Conservation (phyloP, 2,797 vertebrate genomes). For the Lates japonicus region DNA sequence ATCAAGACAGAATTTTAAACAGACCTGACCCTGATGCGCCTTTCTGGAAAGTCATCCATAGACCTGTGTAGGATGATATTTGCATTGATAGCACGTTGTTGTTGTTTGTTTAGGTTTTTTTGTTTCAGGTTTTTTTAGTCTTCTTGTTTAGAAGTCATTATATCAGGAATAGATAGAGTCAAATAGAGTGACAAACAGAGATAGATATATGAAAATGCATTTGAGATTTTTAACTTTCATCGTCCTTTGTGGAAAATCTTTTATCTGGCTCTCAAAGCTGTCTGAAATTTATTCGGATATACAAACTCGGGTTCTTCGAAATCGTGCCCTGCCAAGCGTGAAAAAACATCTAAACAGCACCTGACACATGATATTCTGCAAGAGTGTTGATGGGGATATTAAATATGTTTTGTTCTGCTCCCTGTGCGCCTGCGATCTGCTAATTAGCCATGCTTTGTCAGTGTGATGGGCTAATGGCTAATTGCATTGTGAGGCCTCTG, state of each 20-base stretch:
- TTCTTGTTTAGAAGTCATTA: constrained; percentile 8
- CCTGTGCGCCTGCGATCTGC: constrained; percentile 74
- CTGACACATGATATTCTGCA: constrained; percentile 69
- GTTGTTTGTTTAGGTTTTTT: not conserved
- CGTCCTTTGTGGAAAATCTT: constrained; percentile 9
- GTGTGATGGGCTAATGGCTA: constrained; percentile 85
- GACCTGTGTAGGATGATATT: constrained; percentile 16
- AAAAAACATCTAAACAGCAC: constrained; percentile 58
- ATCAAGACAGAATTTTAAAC: constrained; percentile 56
- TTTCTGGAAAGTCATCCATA: constrained; percentile 13
- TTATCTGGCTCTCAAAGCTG: constrained; percentile 2
- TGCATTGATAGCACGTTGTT: not conserved
- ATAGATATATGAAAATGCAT: constrained; percentile 25
- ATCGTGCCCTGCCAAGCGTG: constrained; percentile 35
- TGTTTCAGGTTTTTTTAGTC: not conserved
- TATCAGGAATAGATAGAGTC: constrained; percentile 15
- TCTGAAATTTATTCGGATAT: constrained; percentile 35
- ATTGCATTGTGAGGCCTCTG: constrained; percentile 83
- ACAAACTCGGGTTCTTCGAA: constrained; percentile 20
- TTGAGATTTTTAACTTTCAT: constrained; percentile 25
- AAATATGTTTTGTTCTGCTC: constrained; percentile 80
- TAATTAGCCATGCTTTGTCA: constrained; percentile 85
- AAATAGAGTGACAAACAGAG: not conserved
- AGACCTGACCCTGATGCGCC: constrained; percentile 28
- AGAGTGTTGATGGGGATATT: constrained; percentile 75